Evolutionary conservation across 2,113 vertebrate species (phyloP).

Genomic region (Melanotaenia duboulayi): DNA sequence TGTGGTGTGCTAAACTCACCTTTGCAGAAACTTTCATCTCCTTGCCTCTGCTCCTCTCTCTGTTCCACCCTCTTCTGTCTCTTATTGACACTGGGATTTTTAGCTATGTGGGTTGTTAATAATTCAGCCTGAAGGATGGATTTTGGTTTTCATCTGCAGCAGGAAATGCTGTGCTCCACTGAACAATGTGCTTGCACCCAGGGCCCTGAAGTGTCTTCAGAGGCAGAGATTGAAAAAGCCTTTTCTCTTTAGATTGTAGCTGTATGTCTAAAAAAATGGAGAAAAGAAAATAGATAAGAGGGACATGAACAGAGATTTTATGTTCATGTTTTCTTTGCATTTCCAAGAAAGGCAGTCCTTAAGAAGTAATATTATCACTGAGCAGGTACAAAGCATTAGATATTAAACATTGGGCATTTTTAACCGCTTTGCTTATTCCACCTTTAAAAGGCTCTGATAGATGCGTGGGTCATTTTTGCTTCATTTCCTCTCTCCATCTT

Average conservation of each 20-base stretch:
- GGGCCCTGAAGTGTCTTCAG: conserved; percentile 43
- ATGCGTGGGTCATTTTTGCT: conserved; percentile 53
- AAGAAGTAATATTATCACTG: conserved; percentile 25
- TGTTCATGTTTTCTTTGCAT: conserved; percentile 36
- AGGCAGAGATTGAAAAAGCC: conserved; percentile 46
- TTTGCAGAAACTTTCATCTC: conserved; percentile 26
- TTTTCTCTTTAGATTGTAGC: conserved; percentile 38
- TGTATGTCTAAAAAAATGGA: conserved; percentile 20
- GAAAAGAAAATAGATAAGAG: conserved; percentile 29
- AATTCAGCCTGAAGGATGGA: conserved; percentile 71
- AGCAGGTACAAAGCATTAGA: conserved; percentile 2
- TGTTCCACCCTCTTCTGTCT: conserved; percentile 16
- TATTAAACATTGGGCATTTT: conserved; percentile 51
- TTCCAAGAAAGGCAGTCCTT: conserved; percentile 18
- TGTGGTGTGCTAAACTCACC: not conserved
- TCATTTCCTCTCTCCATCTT: conserved; percentile 53
- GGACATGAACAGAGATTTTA: conserved; percentile 47
- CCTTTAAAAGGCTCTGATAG: conserved; percentile 28
- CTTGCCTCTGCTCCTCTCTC: not conserved
- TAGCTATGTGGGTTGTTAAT: conserved; percentile 67
- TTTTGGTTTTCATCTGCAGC: conserved; percentile 72
- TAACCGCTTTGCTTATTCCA: conserved; percentile 12
- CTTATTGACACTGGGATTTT: conserved; percentile 45
- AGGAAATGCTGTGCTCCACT: conserved; percentile 67
- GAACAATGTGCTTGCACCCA: conserved; percentile 68